Evolutionary conservation across 1,140 invertebrate species (phyloP), one percentile per base, ranked within the genome.

Genomic region (Belonocnema kinseyi): DNA sequence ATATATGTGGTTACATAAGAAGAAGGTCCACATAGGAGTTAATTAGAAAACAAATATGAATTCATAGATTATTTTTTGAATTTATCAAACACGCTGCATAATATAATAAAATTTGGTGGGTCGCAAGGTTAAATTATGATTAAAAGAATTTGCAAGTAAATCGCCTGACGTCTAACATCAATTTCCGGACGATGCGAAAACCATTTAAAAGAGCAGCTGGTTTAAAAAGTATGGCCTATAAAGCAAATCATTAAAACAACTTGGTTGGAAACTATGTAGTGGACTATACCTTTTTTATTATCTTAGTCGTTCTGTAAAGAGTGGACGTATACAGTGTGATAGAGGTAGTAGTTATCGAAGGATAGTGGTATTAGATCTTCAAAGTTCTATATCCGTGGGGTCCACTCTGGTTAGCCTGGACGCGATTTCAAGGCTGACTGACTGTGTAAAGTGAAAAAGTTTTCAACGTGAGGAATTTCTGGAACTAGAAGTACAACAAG

Each of bases 341-440:
- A 66, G 33, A 14, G 61, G 61, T 66, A 66, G 10, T 66, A 66
- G 50, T 66, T 73, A 80, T 80, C 61, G 66, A 46, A 73, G 56
- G 75, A 75, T 73, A 77, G 77, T 70, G 13, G 75, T 76, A 74
- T 51, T 78, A 76, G 73, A 77, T 52, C 74, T 77, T 73, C 52
- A 78, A 78, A 74, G 80, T 77, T 53, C 73, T 21, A 56, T 50
- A 71, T 50, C 56, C 21, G 8, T 14, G 50, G 5, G n/a, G 40
- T 51, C 50, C 72, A 40, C 76, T 75, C 75, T 75, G 19, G 78
- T 40, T 76, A 78, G 76, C 61, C 77, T 80, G 84, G 79, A 79
- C 81, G 78, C 85, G 85, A 89, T 90, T 89, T 89, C 88, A 88
- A 87, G 86, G 83, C 84, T 88, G 86, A 87, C 85, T 87, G 87